Percentiles rank a stretch among this genome's conserved stretches.
These are phyloP conservation scores for Drosophila subsilvestris DNA, from an alignment of 2,888 invertebrate genomes.

Conservation along the genomic window DNA sequence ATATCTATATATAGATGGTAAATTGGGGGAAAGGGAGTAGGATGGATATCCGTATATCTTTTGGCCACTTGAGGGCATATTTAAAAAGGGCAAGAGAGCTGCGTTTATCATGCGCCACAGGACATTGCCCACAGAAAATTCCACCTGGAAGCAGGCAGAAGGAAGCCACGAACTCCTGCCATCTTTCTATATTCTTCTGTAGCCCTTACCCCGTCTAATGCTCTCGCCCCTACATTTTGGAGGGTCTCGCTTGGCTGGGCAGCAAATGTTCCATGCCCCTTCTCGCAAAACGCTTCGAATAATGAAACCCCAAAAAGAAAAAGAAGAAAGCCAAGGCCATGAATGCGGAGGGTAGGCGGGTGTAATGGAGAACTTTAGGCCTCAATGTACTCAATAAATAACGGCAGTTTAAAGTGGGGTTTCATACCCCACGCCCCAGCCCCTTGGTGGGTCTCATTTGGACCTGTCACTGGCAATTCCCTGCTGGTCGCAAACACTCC, in stretches of 20 bases:
- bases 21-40: slow-evolving; percentile 8
- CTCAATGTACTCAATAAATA: slow-evolving; percentile 66
- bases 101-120: slow-evolving; percentile 71
- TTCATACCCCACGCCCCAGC: neutral
- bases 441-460: slow-evolving; percentile 17
- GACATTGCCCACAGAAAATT: slow-evolving; percentile 62
- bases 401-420: slow-evolving; percentile 61
- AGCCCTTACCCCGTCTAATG: neutral
- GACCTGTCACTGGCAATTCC: slow-evolving; percentile 60
- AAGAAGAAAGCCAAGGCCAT: slow-evolving; percentile 7
- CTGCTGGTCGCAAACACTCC: slow-evolving; percentile 17
- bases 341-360: neutral
- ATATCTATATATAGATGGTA: slow-evolving; percentile 9
- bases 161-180: slow-evolving; percentile 9
- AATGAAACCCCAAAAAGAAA: slow-evolving; percentile 45
- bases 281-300: slow-evolving; percentile 43
- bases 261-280: slow-evolving; percentile 67
- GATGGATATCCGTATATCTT: slow-evolving; percentile 28
- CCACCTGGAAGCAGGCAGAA: slow-evolving; percentile 52
- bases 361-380: slow-evolving; percentile 23
- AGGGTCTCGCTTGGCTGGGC: slow-evolving; percentile 60
- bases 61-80: slow-evolving; percentile 50
- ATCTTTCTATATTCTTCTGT: neutral
- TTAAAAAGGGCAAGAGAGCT: slow-evolving; percentile 58
- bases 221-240: slow-evolving; percentile 11